Evolutionary conservation across 2,113 vertebrate species (phyloP), one percentile per base, ranked within the genome.

Genomic region (Lophura nycthemera): DNA sequence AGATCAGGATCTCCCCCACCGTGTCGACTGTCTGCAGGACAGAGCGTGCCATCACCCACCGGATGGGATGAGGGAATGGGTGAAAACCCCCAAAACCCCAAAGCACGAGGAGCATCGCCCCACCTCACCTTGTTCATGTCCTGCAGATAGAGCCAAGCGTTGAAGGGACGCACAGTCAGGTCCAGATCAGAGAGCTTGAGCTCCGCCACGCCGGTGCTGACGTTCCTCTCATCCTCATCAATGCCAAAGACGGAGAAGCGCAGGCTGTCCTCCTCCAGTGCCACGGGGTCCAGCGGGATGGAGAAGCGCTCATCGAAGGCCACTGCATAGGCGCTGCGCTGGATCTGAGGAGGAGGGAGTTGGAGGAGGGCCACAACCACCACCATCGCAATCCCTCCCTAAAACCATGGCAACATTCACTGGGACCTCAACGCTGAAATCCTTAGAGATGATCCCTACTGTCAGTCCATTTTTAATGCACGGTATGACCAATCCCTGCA

Each of bases 111-210:
- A 0, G 3, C 40, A 72, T 7, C 27, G 0, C 5, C 25, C 14
- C 13, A 2, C 38, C 25, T 69, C 40, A 98, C 99, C 98, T 99
- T 99, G 95, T 98, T 99, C 90, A 98, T 97, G 90, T 99, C 99
- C 92, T 99, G 99, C 34, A 99, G 97, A 97, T 99, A 99, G 32
- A 99, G 98, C 99, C 99, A 99, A 86, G 99, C 98, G 0, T 96
- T 98, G 97, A 99, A 99, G 29, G 99, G 98, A 9, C 99, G 97
- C 38, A 97, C 52, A 13, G 96, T 96, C 87, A 99, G 98, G 95
- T 99, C 99, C 50, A 99, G 97, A 86, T 99, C 99, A 0, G 98
- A 99, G 30, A 99, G 97, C 86, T 99, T 99, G 84, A 99, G 98
- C 78, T 99, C 99, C 1, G 99, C 99, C 59, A 98, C 88, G 0